Percentiles rank a stretch among this genome's conserved stretches.
Conservation (phyloP, 2,797 vertebrate genomes). For the Pyrocephalus nanus region DNA sequence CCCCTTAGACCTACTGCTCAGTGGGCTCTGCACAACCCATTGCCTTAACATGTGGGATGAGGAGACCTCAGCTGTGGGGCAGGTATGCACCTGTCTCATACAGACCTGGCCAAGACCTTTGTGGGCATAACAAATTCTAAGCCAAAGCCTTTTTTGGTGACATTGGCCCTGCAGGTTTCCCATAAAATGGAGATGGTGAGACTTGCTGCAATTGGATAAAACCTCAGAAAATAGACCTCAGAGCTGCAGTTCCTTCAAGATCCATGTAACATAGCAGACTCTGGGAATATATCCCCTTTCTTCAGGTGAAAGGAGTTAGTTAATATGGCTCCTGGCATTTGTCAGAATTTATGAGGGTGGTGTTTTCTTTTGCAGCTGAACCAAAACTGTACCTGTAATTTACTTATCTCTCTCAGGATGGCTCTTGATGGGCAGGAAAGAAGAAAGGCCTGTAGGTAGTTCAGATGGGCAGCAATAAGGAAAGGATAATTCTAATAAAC, state of each 20-base stretch:
- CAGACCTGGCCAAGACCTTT: background rate
- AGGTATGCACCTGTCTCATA: background rate
- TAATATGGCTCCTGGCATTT: background rate
- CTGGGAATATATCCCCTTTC: background rate
- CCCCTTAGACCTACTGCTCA: background rate
- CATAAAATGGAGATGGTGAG: background rate
- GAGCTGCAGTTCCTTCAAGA: background rate
- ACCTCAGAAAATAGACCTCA: background rate
- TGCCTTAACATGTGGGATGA: background rate
- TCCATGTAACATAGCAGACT: accelerated
- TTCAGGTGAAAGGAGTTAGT: background rate
- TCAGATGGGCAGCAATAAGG: background rate
- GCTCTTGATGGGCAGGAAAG: background rate
- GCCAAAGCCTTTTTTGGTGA: background rate
- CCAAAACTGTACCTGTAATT: background rate
- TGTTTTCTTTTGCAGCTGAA: background rate
- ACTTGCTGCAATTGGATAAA: background rate
- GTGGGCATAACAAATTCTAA: background rate
- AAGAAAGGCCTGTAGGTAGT: background rate
- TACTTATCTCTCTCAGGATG: background rate
- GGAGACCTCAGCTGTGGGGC: background rate
- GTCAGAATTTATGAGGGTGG: background rate
- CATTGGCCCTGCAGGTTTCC: background rate
- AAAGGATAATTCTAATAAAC: background rate
- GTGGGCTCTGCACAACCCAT: background rate